Percentiles rank a stretch among this genome's conserved stretches.
Evolutionary conservation across 1,140 invertebrate species (phyloP).

Genomic region (Thalassaphorura encarpata): DNA sequence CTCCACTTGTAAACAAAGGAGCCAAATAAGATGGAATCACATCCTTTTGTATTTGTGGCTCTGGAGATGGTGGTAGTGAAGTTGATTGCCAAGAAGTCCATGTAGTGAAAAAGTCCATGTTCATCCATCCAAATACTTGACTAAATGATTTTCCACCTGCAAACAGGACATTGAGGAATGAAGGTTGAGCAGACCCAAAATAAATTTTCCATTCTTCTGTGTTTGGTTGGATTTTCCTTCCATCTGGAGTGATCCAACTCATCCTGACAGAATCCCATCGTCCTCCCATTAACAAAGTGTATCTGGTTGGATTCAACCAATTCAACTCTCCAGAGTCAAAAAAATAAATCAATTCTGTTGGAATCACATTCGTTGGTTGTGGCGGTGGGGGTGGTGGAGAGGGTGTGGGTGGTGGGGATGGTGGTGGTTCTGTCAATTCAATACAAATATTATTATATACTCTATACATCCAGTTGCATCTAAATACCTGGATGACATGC

Average conservation of each 20-base stretch:
- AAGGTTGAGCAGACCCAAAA: constrained; percentile 1
- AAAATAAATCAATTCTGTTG: background rate
- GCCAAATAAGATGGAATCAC: background rate
- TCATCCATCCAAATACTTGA: constrained; percentile 5
- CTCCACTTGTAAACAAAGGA: background rate
- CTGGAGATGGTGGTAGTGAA: background rate
- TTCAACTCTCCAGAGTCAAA: background rate
- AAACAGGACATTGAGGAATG: background rate
- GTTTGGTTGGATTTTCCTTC: background rate
- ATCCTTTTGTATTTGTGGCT: background rate
- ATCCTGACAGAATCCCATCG: background rate
- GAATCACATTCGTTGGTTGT: constrained; percentile 2
- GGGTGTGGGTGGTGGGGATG: background rate
- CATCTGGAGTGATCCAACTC: constrained; percentile 1
- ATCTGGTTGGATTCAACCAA: constrained; percentile 2
- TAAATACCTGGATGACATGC: background rate
- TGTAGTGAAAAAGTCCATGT: background rate
- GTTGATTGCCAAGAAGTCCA: background rate
- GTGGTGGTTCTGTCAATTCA: background rate
- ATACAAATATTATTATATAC: background rate
- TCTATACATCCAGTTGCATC: background rate
- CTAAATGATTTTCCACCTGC: background rate
- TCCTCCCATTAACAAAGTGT: background rate
- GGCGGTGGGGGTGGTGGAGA: background rate
- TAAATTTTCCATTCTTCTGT: background rate